phyloP scores from a whole-genome alignment of 2,113 vertebrate genomes.

The Solea senegalensis region DNA sequence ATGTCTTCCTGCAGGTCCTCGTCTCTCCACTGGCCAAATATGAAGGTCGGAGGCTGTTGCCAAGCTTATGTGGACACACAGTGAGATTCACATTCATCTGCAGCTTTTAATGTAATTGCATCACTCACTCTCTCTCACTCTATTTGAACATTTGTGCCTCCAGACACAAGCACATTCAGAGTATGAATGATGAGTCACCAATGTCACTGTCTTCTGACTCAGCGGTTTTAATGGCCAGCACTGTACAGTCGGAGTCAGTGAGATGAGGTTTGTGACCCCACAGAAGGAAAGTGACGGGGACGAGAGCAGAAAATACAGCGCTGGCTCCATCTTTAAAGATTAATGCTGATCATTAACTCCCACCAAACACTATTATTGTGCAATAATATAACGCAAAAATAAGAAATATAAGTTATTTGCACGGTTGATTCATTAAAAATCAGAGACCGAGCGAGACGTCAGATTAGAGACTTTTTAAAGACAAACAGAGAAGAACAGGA shows the following conservation, averaged over 20 bases:
- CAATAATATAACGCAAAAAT: too few relatives aligned
- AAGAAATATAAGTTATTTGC: too few relatives aligned
- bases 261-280: conserved; percentile 6
- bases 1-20: conserved; percentile 23
- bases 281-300: background rate
- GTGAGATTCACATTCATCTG: background rate
- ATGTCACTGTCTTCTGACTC: conserved; percentile 43
- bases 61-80: conserved; percentile 22
- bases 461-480: background rate
- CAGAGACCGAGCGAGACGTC: too few relatives aligned
- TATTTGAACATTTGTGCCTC: too few relatives aligned
- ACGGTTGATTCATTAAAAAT: too few relatives aligned
- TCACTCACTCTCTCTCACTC: too few relatives aligned
- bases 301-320: background rate
- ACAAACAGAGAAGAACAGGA: conserved; percentile 9
- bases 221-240: conserved; percentile 28
- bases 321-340: conserved; percentile 16
- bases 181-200: conserved; percentile 2
- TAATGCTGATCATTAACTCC: conserved; percentile 1
- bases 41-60: conserved; percentile 31
- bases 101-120: too few relatives aligned
- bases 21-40: background rate
- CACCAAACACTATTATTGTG: too few relatives aligned
- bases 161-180: background rate
- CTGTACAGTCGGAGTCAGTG: conserved; percentile 27